Conservation (phyloP, 1,140 invertebrate species). For the Bathynomus jamesi region DNA sequence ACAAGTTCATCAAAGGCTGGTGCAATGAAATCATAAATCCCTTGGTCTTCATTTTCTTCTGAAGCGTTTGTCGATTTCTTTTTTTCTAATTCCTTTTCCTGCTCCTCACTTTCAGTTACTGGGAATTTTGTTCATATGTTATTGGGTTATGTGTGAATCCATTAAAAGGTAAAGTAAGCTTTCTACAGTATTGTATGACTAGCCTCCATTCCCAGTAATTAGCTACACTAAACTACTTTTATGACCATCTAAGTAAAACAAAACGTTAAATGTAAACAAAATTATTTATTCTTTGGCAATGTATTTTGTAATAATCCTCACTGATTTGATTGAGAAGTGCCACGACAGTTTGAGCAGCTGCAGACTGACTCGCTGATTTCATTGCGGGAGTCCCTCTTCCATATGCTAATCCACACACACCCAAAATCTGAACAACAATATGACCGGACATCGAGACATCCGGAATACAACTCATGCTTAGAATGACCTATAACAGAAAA, state of each 20-base stretch:
- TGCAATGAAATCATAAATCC: constrained; percentile 15
- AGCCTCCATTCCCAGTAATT: too few relatives aligned
- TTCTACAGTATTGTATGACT: too few relatives aligned
- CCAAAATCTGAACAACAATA: constrained; percentile 66
- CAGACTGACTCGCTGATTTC: constrained; percentile 68
- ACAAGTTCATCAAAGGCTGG: constrained; percentile 66
- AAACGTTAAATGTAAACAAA: too few relatives aligned
- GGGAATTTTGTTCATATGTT: neutral
- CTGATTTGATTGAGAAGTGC: neutral
- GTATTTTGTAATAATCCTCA: too few relatives aligned
- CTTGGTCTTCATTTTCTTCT: constrained; percentile 6
- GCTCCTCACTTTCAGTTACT: constrained; percentile 25
- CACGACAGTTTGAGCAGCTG: constrained; percentile 56
- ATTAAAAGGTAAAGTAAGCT: too few relatives aligned
- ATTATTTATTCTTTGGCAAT: too few relatives aligned
- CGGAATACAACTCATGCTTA: constrained; percentile 69
- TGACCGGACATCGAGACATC: constrained; percentile 74
- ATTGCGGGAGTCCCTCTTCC: constrained; percentile 65
- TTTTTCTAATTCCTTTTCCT: constrained; percentile 8
- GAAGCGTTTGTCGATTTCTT: neutral
- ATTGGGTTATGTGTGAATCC: too few relatives aligned
- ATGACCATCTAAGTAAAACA: too few relatives aligned
- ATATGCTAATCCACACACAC: constrained; percentile 64
- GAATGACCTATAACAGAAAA: constrained; percentile 64
- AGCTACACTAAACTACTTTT: too few relatives aligned